A percentile compares a stretch with the other conserved stretches of the same genome.
These are phyloP conservation scores for Alouatta palliata DNA, from an alignment of 2,113 vertebrate genomes.

Conservation along the genomic window DNA sequence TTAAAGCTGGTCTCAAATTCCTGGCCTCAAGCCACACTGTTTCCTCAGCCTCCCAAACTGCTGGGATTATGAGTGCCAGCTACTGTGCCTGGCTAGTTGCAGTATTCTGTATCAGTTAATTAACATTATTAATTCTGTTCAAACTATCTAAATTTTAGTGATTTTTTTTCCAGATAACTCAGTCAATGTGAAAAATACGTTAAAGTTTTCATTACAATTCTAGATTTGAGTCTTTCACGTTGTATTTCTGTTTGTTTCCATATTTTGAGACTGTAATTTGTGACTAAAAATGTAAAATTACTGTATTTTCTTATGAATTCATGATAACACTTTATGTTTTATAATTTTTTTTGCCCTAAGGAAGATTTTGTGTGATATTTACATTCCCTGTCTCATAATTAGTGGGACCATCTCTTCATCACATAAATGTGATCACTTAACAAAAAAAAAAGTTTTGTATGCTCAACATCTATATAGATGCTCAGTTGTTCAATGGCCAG, in stretches of 20 bases:
- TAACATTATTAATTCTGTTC: neutral
- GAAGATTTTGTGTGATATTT: neutral
- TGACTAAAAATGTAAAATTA: slow-evolving; percentile 27
- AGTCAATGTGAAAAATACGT: neutral
- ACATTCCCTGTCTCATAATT: neutral
- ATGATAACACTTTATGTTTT: neutral
- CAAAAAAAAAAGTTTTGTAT: neutral
- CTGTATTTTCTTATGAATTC: neutral
- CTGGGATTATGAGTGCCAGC: too few relatives aligned
- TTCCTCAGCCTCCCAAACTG: too few relatives aligned
- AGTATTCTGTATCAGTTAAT: neutral
- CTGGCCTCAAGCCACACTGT: too few relatives aligned
- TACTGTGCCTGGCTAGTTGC: neutral
- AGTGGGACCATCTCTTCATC: neutral
- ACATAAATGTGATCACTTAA: neutral
- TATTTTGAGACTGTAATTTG: neutral
- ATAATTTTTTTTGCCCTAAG: neutral
- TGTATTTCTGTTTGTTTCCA: neutral
- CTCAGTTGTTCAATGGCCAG: neutral
- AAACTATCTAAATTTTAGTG: neutral
- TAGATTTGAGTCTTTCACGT: neutral
- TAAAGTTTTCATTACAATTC: neutral
- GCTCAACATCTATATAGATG: neutral
- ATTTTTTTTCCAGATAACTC: neutral
- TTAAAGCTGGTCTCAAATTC: too few relatives aligned